Conservation (phyloP, 2,888 invertebrate genomes). For the Stegana nigrithorax region DNA sequence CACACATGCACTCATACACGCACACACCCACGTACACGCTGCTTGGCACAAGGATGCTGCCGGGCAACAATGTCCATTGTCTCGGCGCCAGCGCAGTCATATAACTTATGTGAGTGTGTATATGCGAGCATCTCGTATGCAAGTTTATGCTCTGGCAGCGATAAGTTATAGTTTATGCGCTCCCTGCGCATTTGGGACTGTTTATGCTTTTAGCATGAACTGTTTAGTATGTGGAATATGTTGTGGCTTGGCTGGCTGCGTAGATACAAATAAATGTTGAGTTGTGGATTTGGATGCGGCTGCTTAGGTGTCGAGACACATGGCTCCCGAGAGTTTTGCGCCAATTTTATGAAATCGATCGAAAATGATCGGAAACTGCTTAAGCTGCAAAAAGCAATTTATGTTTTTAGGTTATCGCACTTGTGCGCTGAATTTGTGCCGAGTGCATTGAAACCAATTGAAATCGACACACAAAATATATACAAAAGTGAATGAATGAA, state of each 20-base stretch:
- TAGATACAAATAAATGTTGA: too few relatives aligned
- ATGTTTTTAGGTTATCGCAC: too few relatives aligned
- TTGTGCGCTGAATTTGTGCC: too few relatives aligned
- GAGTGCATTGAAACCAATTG: too few relatives aligned
- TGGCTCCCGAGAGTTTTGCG: background rate
- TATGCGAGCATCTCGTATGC: too few relatives aligned
- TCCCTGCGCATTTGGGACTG: conserved; percentile 5
- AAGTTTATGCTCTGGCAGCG: background rate
- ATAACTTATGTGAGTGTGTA: too few relatives aligned
- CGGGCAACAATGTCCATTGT: conserved; percentile 1
- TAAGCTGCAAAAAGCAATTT: too few relatives aligned
- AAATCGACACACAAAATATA: too few relatives aligned
- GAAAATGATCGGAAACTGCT: too few relatives aligned
- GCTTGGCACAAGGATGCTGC: background rate
- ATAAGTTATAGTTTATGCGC: conserved; percentile 10
- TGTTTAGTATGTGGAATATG: conserved; percentile 4
- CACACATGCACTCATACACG: background rate
- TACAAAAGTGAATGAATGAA: too few relatives aligned
- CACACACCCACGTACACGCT: background rate
- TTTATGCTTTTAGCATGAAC: conserved; percentile 15
- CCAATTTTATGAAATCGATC: too few relatives aligned
- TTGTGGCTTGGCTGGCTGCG: too few relatives aligned
- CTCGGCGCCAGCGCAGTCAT: background rate
- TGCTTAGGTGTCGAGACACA: background rate
- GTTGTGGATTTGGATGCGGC: background rate